Percentiles rank a stretch among this genome's conserved stretches.
phyloP scores from a whole-genome alignment of 2,888 invertebrate species.

The Hecatera dysodea region DNA sequence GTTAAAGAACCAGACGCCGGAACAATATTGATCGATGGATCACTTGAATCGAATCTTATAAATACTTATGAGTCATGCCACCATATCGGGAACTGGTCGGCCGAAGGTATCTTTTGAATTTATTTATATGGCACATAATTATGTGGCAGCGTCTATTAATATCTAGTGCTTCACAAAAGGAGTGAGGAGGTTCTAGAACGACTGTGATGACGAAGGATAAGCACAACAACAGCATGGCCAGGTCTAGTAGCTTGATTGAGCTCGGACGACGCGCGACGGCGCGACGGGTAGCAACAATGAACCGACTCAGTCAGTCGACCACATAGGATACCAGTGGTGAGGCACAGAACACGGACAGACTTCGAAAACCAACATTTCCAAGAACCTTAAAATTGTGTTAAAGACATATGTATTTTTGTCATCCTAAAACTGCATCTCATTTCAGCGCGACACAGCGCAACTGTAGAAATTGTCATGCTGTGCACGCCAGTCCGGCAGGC shows the following conservation, averaged over 20 bases:
- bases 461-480: background rate
- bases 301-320: background rate
- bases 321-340: background rate
- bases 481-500: background rate
- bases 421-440: background rate
- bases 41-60: slow-evolving; percentile 25
- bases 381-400: background rate
- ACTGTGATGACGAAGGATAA: slow-evolving; percentile 6
- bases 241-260: background rate
- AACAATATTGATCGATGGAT: slow-evolving; percentile 49
- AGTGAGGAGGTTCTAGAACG: slow-evolving; percentile 28
- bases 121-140: slow-evolving; percentile 36
- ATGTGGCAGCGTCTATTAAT: slow-evolving; percentile 49
- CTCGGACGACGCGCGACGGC: background rate
- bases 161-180: slow-evolving; percentile 22
- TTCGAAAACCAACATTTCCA: background rate
- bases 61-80: slow-evolving; percentile 57
- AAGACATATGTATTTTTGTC: background rate
- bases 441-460: background rate
- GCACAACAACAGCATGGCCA: background rate
- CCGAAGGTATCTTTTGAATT: slow-evolving; percentile 31
- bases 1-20: slow-evolving; percentile 40
- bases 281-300: background rate
- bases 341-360: background rate
- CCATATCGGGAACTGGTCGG: slow-evolving; percentile 42